Evolutionary conservation across 2,888 invertebrate genomes (phyloP).

Genomic region (Drosophila atroscutellata): DNA sequence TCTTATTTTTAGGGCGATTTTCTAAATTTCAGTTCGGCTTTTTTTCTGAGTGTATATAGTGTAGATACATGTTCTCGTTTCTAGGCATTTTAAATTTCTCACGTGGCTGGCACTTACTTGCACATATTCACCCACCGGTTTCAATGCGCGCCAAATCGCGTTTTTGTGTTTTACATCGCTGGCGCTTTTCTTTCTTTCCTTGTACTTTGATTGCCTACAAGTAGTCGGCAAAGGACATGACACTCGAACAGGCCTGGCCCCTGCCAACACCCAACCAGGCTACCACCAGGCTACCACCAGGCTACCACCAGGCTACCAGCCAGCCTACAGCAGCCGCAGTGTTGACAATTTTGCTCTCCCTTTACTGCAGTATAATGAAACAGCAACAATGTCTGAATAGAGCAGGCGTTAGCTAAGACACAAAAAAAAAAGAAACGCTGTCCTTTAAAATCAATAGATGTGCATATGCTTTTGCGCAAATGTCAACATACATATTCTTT

Average conservation of each 20-base stretch:
- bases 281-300: neutral
- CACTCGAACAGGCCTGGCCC: slow-evolving; percentile 55
- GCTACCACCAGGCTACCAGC: neutral
- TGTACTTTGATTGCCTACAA: slow-evolving; percentile 61
- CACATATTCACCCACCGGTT: slow-evolving; percentile 12
- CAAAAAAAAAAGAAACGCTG: neutral
- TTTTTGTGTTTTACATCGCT: slow-evolving; percentile 68
- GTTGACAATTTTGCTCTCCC: slow-evolving; percentile 38
- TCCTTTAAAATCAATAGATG: slow-evolving; percentile 8
- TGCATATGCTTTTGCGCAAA: slow-evolving; percentile 8
- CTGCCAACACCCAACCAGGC: slow-evolving; percentile 22
- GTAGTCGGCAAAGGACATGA: slow-evolving; percentile 74
- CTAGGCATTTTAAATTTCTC: neutral
- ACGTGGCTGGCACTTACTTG: slow-evolving; percentile 4
- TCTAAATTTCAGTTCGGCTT: neutral
- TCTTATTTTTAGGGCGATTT: neutral
- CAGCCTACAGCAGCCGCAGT: slow-evolving; percentile 41
- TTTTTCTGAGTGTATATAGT: neutral
- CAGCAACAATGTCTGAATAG: neutral
- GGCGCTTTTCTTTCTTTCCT: slow-evolving; percentile 54
- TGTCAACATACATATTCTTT: slow-evolving; percentile 1
- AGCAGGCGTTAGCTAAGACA: neutral
- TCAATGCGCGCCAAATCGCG: slow-evolving; percentile 78
- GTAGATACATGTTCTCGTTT: neutral
- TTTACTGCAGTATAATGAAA: slow-evolving; percentile 20